Evolutionary conservation across 2,113 vertebrate genomes (phyloP).

Genomic region (Prinia subflava): DNA sequence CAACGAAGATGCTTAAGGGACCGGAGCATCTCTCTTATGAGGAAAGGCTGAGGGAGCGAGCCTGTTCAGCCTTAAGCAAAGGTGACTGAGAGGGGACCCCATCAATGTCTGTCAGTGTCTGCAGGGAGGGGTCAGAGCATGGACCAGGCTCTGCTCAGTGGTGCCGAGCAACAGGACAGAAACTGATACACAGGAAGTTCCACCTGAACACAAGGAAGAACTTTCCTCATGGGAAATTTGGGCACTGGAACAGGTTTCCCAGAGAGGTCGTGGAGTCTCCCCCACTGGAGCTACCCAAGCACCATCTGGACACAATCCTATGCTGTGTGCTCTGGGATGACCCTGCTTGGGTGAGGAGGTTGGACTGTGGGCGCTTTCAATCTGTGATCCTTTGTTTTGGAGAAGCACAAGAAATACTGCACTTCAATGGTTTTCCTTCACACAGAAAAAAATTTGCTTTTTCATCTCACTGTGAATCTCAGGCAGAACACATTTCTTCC

Average conservation of each 20-base stretch:
- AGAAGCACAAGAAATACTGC: not conserved
- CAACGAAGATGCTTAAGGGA: not conserved
- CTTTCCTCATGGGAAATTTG: not conserved
- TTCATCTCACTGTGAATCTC: not conserved
- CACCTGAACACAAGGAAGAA: not conserved
- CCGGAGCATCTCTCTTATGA: not conserved
- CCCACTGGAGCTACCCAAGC: not conserved
- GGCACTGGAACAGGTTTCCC: not conserved
- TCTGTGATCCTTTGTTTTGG: not conserved
- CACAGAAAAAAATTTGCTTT: not conserved
- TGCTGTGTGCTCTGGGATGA: not conserved
- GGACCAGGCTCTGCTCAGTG: not conserved
- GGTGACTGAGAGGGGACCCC: not conserved
- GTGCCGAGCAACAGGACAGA: not conserved
- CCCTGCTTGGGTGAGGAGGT: rapidly evolving
- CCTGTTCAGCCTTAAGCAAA: not conserved
- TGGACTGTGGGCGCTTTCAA: not conserved
- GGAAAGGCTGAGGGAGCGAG: not conserved
- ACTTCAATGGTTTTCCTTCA: not conserved
- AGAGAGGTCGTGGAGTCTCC: not conserved
- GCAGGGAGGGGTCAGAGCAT: not conserved
- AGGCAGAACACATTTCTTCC: not conserved
- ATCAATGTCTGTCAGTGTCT: not conserved
- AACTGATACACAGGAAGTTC: not conserved
- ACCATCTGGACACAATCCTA: not conserved